A percentile compares a stretch with the other conserved stretches of the same genome.
Conservation (phyloP, 2,797 vertebrate species). For the Chelon labrosus region DNA sequence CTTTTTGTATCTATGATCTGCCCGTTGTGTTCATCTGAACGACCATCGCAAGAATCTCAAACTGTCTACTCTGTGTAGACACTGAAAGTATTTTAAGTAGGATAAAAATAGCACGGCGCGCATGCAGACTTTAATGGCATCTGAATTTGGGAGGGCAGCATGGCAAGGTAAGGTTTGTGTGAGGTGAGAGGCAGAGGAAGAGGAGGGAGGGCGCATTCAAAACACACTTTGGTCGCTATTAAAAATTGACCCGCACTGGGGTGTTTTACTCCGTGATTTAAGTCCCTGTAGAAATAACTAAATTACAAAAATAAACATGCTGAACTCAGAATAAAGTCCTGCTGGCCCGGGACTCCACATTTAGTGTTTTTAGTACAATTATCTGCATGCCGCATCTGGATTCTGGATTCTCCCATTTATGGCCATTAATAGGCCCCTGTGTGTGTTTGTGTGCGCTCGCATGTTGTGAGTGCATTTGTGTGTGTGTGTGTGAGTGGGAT, state of each 20-base stretch:
- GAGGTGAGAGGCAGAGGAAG: constrained; percentile 54
- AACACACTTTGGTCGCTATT: constrained; percentile 73
- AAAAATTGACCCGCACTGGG: constrained; percentile 70
- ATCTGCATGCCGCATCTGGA: constrained; percentile 82
- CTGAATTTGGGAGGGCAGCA: constrained; percentile 49
- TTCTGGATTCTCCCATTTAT: constrained; percentile 79
- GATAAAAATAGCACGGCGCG: constrained; percentile 50
- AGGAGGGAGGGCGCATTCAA: constrained; percentile 48
- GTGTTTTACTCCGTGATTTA: constrained; percentile 82
- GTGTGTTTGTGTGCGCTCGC: constrained; percentile 59
- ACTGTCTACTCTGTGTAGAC: constrained; percentile 9
- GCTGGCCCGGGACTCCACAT: constrained; percentile 65
- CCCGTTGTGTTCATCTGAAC: constrained; percentile 1
- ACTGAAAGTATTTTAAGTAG: constrained; percentile 52
- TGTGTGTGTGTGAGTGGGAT: constrained; percentile 39
- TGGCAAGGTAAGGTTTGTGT: constrained; percentile 62
- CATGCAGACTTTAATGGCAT: constrained; percentile 50
- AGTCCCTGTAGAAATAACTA: constrained; percentile 79
- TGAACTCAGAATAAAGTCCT: constrained; percentile 71
- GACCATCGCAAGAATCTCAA: constrained; percentile 11
- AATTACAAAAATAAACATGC: constrained; percentile 81
- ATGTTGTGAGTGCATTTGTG: constrained; percentile 46
- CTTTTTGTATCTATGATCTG: constrained; percentile 19
- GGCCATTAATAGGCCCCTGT: constrained; percentile 80
- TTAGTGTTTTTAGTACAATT: constrained; percentile 84